Evolutionary conservation across 2,888 invertebrate genomes (phyloP).

Genomic region (Drosophila silvestris): DNA sequence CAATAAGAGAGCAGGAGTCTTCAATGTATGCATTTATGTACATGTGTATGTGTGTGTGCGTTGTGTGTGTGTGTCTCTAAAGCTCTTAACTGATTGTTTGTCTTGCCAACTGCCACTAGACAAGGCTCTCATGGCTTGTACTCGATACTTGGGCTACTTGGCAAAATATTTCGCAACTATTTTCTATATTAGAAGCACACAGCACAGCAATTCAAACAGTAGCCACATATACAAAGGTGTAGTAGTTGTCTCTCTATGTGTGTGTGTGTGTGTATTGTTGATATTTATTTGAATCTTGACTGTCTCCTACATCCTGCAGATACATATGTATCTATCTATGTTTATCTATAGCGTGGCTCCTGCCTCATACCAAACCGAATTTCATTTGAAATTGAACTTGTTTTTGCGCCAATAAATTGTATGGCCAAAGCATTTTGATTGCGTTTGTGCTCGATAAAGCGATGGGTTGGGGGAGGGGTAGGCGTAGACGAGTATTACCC

Average conservation of each 20-base stretch:
- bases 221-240: constrained; percentile 70
- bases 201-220: constrained; percentile 59
- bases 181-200: constrained; percentile 78
- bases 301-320: constrained; percentile 67
- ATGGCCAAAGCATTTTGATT: constrained; percentile 79
- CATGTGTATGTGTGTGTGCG: constrained; percentile 5
- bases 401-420: constrained; percentile 81
- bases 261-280: constrained; percentile 58
- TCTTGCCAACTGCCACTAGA: constrained; percentile 78
- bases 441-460: constrained; percentile 52
- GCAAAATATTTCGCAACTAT: constrained; percentile 80
- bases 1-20: constrained; percentile 63
- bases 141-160: constrained; percentile 71
- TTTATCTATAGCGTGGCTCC: constrained; percentile 55
- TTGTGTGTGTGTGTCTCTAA: constrained; percentile 53
- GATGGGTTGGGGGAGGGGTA: background rate
- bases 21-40: constrained; percentile 35
- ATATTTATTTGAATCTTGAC: constrained; percentile 80
- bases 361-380: constrained; percentile 55
- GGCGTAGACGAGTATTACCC: constrained; percentile 7
- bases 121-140: constrained; percentile 53
- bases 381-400: constrained; percentile 81
- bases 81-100: constrained; percentile 82
- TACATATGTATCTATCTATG: constrained; percentile 53
- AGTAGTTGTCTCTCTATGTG: constrained; percentile 12